phyloP scores from a whole-genome alignment of 2,113 vertebrate species.

The Lota lota region DNA sequence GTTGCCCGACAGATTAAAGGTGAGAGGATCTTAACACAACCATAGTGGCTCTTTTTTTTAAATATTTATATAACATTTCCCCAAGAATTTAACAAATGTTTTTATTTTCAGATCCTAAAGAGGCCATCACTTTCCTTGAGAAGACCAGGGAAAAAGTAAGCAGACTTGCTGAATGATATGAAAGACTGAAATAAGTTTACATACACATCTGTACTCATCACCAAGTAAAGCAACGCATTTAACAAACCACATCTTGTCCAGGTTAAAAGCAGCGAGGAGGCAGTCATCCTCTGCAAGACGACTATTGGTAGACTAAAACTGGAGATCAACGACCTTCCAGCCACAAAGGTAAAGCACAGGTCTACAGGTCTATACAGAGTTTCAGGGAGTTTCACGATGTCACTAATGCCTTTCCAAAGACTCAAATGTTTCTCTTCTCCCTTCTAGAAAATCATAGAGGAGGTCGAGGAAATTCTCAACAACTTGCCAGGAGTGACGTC shows the following conservation, averaged over 20 bases:
- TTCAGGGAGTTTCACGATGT: too few species aligned
- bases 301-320: slow-evolving; percentile 92
- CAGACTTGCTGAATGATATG: too few species aligned
- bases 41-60: neutral
- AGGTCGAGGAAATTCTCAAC: slow-evolving; percentile 90
- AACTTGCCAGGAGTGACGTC: slow-evolving; percentile 89
- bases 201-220: too few species aligned
- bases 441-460: slow-evolving; percentile 88
- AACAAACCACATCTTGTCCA: slow-evolving; percentile 38
- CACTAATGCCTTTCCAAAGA: neutral
- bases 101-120: slow-evolving; percentile 80
- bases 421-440: neutral
- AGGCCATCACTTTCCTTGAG: slow-evolving; percentile 91
- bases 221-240: too few species aligned
- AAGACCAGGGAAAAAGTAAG: slow-evolving; percentile 94
- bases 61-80: neutral
- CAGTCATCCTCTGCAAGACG: slow-evolving; percentile 92
- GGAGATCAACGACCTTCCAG: slow-evolving; percentile 91
- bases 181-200: too few species aligned
- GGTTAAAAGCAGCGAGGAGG: slow-evolving; percentile 95
- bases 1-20: slow-evolving; percentile 93
- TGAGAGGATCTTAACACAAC: slow-evolving; percentile 42
- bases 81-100: neutral
- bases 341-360: slow-evolving; percentile 84
- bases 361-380: too few species aligned